Evolutionary conservation across 2,113 vertebrate species (phyloP), one percentile per base, ranked within the genome.

Genomic region (Eidolon helvum): DNA sequence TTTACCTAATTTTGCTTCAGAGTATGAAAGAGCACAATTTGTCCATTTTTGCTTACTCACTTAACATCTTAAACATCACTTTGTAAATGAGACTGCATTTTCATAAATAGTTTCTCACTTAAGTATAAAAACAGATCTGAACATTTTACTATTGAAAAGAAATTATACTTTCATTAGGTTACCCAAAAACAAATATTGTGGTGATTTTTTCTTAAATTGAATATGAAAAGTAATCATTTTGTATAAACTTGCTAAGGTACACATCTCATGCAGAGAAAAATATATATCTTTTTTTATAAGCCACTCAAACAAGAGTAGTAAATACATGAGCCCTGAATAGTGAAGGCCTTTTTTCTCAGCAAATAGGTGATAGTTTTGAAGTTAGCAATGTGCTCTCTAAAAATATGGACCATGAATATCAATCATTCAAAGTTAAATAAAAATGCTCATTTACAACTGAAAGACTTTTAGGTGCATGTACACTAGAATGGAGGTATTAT

Each of bases 1-100:
- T 94, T 96, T 87, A 84, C n/a, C 24, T 96, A 92, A 95, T 89
- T 97, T 96, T 93, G 30, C 57, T 82, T 95, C 71, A 82, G 43
- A 90, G 6, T 33, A 38, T 72, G 19, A 94, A 90, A 90, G 26
- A 92, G 7, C 16, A 80, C 6, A 38, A 35, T 69, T 83, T 82
- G 33, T 88, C 55, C 35, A 63, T 15, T 48, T 69, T 40, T 55
- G 5, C 59, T 95, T 35, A 55, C 69, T 74, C 71, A 72, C 53
- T 48, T 84, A 94, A 88, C 48, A 93, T 79, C 22, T 92, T 91
- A 43, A 95, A 72, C 3, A 85, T 53, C 10, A 77, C 14, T 93
- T 94, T 68, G 68, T 79, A 93, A 78, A 95, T 10, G 24, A 48
- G 93, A 66, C 2, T 35, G 35, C 21, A 65, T 93, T 95, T 89